phyloP scores from a whole-genome alignment of 2,113 vertebrate genomes.

The Microtus ochrogaster region DNA sequence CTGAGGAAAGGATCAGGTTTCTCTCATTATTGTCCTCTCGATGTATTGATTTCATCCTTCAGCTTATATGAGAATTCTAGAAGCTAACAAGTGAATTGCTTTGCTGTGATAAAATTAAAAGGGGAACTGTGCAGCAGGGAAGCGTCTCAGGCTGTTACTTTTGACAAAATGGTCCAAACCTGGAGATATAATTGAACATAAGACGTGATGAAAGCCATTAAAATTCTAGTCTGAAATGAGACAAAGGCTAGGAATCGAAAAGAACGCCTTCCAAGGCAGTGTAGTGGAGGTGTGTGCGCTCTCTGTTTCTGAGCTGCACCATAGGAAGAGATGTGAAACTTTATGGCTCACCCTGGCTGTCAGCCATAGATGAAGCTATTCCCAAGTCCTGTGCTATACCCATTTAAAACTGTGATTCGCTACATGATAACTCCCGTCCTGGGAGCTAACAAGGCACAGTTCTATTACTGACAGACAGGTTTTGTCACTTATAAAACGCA shows the following conservation, averaged over 20 bases:
- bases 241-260: conserved; percentile 43
- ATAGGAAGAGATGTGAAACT: background rate
- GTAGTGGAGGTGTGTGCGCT: background rate
- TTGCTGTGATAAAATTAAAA: conserved; percentile 44
- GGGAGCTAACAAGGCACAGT: background rate
- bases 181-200: background rate
- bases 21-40: background rate
- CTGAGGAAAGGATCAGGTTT: conserved; percentile 34
- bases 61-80: conserved; percentile 46
- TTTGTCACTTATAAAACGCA: conserved; percentile 18
- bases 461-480: background rate
- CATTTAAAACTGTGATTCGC: background rate
- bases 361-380: background rate
- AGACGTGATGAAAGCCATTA: conserved; percentile 22
- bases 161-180: conserved; percentile 43
- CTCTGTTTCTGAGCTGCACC: conserved; percentile 19
- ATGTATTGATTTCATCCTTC: conserved; percentile 60
- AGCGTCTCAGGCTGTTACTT: background rate
- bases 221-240: conserved; percentile 53
- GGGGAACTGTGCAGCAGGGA: background rate
- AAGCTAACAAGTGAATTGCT: conserved; percentile 51
- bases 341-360: background rate
- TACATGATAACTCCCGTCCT: background rate
- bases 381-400: background rate
- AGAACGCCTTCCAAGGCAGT: background rate